Evolutionary conservation across 2,113 vertebrate species (phyloP), one percentile per base, ranked within the genome.

Genomic region (Eudyptes chrysolophus): DNA sequence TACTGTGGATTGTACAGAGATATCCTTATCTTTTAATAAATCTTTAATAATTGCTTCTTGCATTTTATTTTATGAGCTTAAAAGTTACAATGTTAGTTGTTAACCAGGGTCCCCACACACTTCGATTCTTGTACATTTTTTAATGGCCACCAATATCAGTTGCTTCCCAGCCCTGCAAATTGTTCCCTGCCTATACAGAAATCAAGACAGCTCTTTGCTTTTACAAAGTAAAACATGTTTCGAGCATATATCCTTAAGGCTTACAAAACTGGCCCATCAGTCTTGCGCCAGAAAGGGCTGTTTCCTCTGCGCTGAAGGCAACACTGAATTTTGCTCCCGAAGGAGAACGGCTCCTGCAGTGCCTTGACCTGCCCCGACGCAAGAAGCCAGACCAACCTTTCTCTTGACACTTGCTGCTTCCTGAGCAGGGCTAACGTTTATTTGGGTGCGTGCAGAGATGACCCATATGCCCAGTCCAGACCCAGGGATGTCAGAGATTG

Each of bases 321-420:
- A 44, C 0, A 4, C 26, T 51, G 58, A 16, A 38, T 52, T 72
- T 58, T 71, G 72, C 65, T 78, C 30, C 72, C 26, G 3, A 32
- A 49, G 40, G 20, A 69, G 40, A 61, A n/a, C 1, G 4, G 30
- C 27, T 44, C 16, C 82, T 66, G 51, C 32, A 40, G 34, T 29
- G 19, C 34, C 34, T 36, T 34, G 36, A 29, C 18, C 29, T 58
- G 32, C 16, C 51, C 36, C 0, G 0, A 21, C 7, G 2, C 2
- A 2, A 75, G 54, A 61, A 84, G 29, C 34, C 48, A 62, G 32
- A 17, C 29, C 40, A 70, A 40, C 24, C 30, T 29, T 61, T 64
- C 55, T 34, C 62, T 61, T 61, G 46, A 44, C 22, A 19, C 54
- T 38, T 46, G 19, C 22, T 36, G 51, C 52, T 44, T 75, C 36